Evolutionary conservation across 2,113 vertebrate species (phyloP).

Genomic region (Urocynchramus pylzowi): DNA sequence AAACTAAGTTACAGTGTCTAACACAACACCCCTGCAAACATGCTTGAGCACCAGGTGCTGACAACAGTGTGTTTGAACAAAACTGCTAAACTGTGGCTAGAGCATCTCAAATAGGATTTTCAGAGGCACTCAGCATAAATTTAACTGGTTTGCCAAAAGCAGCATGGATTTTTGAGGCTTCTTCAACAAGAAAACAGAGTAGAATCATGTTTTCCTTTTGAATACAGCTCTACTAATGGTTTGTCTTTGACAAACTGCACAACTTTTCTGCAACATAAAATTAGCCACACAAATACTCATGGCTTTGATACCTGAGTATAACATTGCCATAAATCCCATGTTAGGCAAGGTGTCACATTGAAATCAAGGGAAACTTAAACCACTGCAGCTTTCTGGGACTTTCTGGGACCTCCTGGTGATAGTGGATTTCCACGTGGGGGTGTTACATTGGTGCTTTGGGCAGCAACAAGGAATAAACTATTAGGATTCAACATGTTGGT

Average conservation of each 20-base stretch:
- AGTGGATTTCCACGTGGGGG: background rate
- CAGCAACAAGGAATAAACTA: background rate
- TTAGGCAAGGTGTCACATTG: background rate
- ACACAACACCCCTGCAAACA: background rate
- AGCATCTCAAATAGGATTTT: background rate
- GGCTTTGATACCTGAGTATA: background rate
- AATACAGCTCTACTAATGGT: background rate
- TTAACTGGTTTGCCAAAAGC: background rate
- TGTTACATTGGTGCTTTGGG: background rate
- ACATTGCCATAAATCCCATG: background rate
- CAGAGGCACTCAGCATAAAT: background rate
- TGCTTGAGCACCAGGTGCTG: background rate
- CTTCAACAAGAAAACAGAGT: background rate
- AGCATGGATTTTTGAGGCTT: background rate
- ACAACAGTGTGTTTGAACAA: background rate
- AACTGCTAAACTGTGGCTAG: background rate
- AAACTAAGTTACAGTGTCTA: background rate
- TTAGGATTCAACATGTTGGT: rapidly evolving
- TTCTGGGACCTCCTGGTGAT: background rate
- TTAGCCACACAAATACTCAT: background rate
- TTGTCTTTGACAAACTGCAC: background rate
- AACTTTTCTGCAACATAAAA: background rate
- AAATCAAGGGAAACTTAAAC: background rate
- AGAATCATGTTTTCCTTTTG: background rate
- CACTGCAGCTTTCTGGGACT: background rate